Conservation (phyloP, 2,888 invertebrate species). For the Amiota communis region DNA sequence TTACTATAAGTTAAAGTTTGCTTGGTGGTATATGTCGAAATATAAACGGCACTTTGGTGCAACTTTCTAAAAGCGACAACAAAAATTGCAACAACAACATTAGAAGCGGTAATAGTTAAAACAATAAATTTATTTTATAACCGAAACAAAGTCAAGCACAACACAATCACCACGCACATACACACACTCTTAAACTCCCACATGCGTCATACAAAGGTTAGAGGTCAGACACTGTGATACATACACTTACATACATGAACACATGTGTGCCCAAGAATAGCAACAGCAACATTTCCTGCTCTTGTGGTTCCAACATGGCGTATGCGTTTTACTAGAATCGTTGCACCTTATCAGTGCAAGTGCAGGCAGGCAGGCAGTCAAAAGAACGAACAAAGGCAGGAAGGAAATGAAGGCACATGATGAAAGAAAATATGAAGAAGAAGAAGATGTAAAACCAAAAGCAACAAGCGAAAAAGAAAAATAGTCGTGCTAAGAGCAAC, state of each 20-base stretch:
- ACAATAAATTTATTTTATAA: conserved; percentile 52
- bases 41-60: conserved; percentile 25
- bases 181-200: conserved; percentile 31
- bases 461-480: neutral
- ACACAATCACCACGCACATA: neutral
- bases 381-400: neutral
- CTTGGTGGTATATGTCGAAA: conserved; percentile 21
- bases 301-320: conserved; percentile 10
- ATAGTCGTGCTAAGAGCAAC: neutral
- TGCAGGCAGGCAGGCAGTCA: conserved; percentile 42
- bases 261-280: conserved; percentile 6
- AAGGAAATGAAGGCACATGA: neutral
- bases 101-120: conserved; percentile 49
- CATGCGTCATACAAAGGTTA: conserved; percentile 17
- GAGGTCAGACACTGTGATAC: conserved; percentile 16
- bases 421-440: too few species aligned
- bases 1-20: conserved; percentile 17
- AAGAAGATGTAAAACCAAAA: too few species aligned
- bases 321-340: conserved; percentile 31
- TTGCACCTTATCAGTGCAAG: conserved; percentile 41
- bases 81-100: conserved; percentile 29
- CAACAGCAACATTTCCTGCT: conserved; percentile 34
- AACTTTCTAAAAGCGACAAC: conserved; percentile 31
- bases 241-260: conserved; percentile 26
- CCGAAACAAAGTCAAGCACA: conserved; percentile 31